These are phyloP conservation scores for Eurosta solidaginis DNA, from an alignment of 1,140 invertebrate genomes.

Conservation along the genomic window DNA sequence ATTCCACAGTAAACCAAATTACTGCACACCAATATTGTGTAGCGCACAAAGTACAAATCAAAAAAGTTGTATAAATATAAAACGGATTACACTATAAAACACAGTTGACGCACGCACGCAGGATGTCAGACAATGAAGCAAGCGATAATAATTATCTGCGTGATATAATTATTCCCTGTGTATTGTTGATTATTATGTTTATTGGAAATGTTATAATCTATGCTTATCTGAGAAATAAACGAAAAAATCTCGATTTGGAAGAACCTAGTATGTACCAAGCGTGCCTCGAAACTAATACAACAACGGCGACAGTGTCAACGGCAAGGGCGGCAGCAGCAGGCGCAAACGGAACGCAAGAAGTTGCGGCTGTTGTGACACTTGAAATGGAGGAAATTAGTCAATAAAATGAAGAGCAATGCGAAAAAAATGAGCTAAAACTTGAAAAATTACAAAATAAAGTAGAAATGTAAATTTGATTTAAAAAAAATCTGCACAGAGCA, in stretches of 20 bases:
- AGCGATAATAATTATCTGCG: neutral
- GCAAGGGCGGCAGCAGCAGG: constrained; percentile 1
- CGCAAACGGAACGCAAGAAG: no score
- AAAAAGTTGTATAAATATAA: neutral
- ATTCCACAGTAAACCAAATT: neutral
- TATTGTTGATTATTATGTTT: neutral
- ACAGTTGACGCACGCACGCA: no score
- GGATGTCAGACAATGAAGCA: neutral
- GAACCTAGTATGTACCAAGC: neutral
- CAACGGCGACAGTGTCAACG: constrained; percentile 1
- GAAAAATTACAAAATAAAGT: neutral
- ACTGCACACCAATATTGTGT: neutral
- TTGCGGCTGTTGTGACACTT: neutral
- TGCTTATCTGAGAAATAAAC: constrained; percentile 42
- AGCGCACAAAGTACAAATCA: neutral
- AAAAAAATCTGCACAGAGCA: no score
- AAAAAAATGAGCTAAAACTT: neutral
- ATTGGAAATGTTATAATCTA: constrained; percentile 36
- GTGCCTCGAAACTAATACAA: neutral
- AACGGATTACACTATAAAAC: neutral
- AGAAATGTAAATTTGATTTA: neutral
- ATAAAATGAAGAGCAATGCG: neutral
- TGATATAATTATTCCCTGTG: neutral
- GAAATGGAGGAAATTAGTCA: neutral
- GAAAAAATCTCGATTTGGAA: constrained; percentile 36